Base-by-base conservation (phyloP, 2,113 vertebrate species). In the Xerus inauris region DNA sequence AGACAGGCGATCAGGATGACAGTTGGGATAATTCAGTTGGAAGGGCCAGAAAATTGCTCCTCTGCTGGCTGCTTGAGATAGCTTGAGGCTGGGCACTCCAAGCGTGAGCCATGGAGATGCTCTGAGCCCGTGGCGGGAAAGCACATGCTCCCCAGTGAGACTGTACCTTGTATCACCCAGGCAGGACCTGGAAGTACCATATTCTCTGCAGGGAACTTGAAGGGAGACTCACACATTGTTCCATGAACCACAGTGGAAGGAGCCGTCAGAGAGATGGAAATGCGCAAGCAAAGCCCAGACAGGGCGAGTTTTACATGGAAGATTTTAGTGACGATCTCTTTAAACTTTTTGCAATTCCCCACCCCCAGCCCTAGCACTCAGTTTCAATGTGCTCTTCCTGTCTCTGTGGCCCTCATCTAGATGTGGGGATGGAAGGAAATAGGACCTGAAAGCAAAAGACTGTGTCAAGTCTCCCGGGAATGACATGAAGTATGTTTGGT, bases 121-220 rank as follows among this genome's bases (percentile, higher is more conserved):
- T 83, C 24, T 80, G 54, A 95, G 82, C 26, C 79, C 88, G 47
- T 49, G 82, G 38, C 85, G 42, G 86, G 73, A 96, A 94, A 95
- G 62, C 85, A 96, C 96, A 64, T 71, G 54, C 59, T 92, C 69
- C 26, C 76, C 67, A 73, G 91, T 51, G 32, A 93, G 88, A 93
- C 51, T 51, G 51, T 40, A 17, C 90, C 72, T 90, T 77, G 2
- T 64, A 45, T 95, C 35, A 51, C 35, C 65, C 42, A 6, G 30
- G 8, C 7, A 94, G 54, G 83, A 67, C 67, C 92, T 88, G 81
- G 90, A 65, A 79, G 80, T 26, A 73, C 19, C 65, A 20, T 47
- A 64, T 82, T 32, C 30, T 85, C 95, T 45, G 22, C n/a, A 84
- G 22, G 84, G 51, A 90, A 73, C 16, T 42, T 94, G 14, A 54